Conservation (phyloP, 2,888 invertebrate genomes). For the Meteorus cinctellus region DNA sequence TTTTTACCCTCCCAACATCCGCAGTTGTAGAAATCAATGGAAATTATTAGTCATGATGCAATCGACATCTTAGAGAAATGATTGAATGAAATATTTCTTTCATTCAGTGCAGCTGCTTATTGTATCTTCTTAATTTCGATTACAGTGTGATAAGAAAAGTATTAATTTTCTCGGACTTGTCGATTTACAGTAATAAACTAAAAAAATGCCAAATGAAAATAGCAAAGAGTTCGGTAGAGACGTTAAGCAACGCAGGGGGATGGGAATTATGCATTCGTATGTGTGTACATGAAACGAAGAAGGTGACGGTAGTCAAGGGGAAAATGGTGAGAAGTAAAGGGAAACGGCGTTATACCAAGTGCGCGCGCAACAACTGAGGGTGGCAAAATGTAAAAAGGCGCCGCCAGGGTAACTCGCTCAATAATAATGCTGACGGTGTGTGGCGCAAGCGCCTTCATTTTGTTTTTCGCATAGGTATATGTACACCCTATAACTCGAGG, state of each 20-base stretch:
- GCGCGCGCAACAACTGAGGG: constrained; percentile 56
- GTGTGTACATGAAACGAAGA: constrained; percentile 38
- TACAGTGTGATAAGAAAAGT: too few relatives aligned
- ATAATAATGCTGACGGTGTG: constrained; percentile 63
- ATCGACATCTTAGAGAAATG: too few relatives aligned
- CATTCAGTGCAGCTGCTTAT: too few relatives aligned
- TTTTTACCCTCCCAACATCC: too few relatives aligned
- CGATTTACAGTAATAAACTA: too few relatives aligned
- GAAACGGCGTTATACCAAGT: constrained; percentile 48
- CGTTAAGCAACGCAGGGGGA: constrained; percentile 43
- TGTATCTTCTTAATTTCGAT: too few relatives aligned
- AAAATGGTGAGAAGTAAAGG: constrained; percentile 46
- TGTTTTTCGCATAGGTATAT: constrained; percentile 68
- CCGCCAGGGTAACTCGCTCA: constrained; percentile 68
- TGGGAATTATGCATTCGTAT: constrained; percentile 42
- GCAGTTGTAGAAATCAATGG: too few relatives aligned
- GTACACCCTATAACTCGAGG: constrained; percentile 52
- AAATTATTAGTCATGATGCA: too few relatives aligned
- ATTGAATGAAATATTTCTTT: too few relatives aligned
- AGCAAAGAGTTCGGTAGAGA: constrained; percentile 28
- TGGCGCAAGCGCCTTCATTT: constrained; percentile 74
- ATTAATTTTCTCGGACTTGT: too few relatives aligned
- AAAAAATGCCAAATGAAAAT: constrained; percentile 48
- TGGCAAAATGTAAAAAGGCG: constrained; percentile 70
- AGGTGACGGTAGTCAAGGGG: constrained; percentile 42